phyloP scores from a whole-genome alignment of 2,113 vertebrate genomes.

The Bos indicus region DNA sequence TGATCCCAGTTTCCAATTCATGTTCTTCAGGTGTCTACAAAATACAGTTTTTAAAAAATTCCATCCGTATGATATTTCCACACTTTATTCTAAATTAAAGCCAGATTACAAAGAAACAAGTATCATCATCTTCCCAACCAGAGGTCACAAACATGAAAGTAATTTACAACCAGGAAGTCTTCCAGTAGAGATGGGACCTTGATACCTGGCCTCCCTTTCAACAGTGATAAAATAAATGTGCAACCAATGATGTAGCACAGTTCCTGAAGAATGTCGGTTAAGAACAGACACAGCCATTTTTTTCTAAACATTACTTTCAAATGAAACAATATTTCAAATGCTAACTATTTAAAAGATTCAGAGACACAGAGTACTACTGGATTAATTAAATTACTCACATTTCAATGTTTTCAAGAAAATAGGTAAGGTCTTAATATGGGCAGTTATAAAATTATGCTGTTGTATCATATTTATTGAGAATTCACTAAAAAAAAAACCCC shows the following conservation, averaged over 20 bases:
- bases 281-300: not conserved
- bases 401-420: slow-evolving; percentile 30
- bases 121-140: not conserved
- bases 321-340: not conserved
- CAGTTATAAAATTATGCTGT: slow-evolving; percentile 52
- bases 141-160: not conserved
- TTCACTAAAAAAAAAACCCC: slow-evolving; percentile 25
- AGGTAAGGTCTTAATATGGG: not conserved
- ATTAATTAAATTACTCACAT: not conserved
- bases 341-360: not conserved
- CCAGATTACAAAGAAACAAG: slow-evolving; percentile 45
- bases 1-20: slow-evolving; percentile 96
- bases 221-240: not conserved
- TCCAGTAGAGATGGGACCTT: not conserved
- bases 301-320: not conserved
- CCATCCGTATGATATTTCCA: slow-evolving; percentile 26
- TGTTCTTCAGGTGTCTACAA: slow-evolving; percentile 94
- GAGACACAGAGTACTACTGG: not conserved
- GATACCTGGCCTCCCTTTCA: not conserved
- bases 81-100: not conserved
- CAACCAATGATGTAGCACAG: not conserved
- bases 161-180: slow-evolving; percentile 20
- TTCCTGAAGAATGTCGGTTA: not conserved
- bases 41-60: not conserved
- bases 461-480: slow-evolving; percentile 43